A percentile compares a stretch with the other conserved stretches of the same genome.
These are phyloP conservation scores for Catharus minimus DNA, from an alignment of 2,113 vertebrate species.

Conservation along the genomic window DNA sequence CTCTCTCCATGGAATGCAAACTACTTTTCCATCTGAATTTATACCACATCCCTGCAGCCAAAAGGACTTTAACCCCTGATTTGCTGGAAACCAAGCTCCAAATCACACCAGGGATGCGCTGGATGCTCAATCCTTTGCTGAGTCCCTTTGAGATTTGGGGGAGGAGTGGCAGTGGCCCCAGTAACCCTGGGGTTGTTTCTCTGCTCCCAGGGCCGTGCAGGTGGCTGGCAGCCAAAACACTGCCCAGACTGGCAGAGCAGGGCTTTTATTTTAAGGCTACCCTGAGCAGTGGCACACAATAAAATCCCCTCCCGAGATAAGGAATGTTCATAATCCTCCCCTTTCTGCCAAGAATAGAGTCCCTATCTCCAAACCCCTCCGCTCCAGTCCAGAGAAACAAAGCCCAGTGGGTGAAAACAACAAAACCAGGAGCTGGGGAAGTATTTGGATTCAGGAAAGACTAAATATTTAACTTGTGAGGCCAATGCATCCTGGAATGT, in stretches of 20 bases:
- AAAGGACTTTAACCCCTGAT: not conserved
- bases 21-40: not conserved
- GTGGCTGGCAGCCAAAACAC: not conserved
- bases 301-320: not conserved
- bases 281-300: slow-evolving; percentile 11
- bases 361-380: slow-evolving; percentile 3
- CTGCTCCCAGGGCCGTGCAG: not conserved
- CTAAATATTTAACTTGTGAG: slow-evolving; percentile 62
- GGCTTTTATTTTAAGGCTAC: slow-evolving; percentile 50
- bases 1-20: not conserved
- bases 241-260: not conserved
- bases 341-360: slow-evolving; percentile 60
- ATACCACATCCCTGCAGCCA: not conserved
- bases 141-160: not conserved
- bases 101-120: rapidly evolving
- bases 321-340: slow-evolving; percentile 29
- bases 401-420: slow-evolving; percentile 17
- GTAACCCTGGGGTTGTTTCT: not conserved
- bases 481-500: slow-evolving; percentile 40
- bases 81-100: not conserved
- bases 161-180: not conserved
- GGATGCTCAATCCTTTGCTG: not conserved
- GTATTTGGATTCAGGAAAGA: slow-evolving; percentile 41
- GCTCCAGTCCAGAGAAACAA: slow-evolving; percentile 17
- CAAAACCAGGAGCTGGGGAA: slow-evolving; percentile 33